Base-by-base conservation (phyloP, 2,797 vertebrate species). In the Manis pentadactyla region DNA sequence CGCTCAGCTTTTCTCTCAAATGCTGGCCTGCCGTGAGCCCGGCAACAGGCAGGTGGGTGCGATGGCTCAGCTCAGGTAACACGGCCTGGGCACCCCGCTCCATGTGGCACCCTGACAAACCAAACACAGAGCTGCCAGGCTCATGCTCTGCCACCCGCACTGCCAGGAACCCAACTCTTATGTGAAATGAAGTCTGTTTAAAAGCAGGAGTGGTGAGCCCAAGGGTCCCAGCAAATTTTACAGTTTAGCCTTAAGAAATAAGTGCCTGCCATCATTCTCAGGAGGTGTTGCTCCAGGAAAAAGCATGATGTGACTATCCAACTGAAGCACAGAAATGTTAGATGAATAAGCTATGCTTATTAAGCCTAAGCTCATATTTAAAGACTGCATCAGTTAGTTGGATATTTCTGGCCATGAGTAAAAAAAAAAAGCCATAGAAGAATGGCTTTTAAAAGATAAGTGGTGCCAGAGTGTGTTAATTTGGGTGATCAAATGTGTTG, bases 91-190 rank as follows among this genome's bases (percentile, higher is more conserved):
- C 94, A 95, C 85, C 64, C 51, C 0, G 68, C 37, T 53, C 93
- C 95, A 21, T 0, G 3, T 93, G 97, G 95, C 93, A 93, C 9
- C 39, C 57, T 93, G 94, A 98, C 97, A 98, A 97, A 87, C 57
- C 86, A 97, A 96, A 98, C 85, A 95, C 1, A 13, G 85, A 75
- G 75, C 81, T 49, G 86, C 96, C 96, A 75, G 95, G 37, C 73
- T 91, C 71, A 4, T 63, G 84, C 91, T 78, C 87, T 91, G 77
- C 92, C 84, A 93, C 88, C 83, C 9, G 2, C 1, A 0, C 66
- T 46, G 39, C 75, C 1, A 2, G 82, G 91, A 97, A 95, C 9
- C 66, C 87, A 86, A 69, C 34, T 53, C 59, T 73, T 64, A 42
- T 3, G 2, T 21, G 93, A 90, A 95, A 84, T 31, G 75, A 59